Percentiles rank a stretch among this genome's conserved stretches.
Evolutionary conservation across 2,113 vertebrate genomes (phyloP).

Genomic region (Callaeas wilsoni): DNA sequence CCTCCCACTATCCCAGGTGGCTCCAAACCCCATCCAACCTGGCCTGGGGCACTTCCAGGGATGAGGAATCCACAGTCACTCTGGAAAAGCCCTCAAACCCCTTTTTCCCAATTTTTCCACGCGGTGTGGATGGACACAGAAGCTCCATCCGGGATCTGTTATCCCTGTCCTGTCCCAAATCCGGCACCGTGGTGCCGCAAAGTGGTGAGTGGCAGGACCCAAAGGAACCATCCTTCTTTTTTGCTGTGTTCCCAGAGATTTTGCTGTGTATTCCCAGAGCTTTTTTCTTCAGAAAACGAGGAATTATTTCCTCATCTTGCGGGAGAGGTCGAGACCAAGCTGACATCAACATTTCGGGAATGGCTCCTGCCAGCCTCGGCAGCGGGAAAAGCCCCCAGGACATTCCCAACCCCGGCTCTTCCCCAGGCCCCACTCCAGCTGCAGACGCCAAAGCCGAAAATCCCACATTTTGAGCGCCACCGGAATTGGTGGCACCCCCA

Average conservation of each 20-base stretch:
- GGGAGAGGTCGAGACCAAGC: neutral
- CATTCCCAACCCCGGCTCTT: neutral
- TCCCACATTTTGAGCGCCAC: neutral
- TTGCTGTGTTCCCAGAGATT: neutral
- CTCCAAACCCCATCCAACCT: neutral
- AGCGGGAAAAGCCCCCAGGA: neutral
- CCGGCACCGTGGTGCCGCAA: neutral
- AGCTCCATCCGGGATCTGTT: rapidly evolving
- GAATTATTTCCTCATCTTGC: neutral
- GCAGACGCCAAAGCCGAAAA: neutral
- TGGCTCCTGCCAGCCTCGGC: neutral
- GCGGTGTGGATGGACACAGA: neutral
- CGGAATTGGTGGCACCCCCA: neutral
- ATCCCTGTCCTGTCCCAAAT: neutral
- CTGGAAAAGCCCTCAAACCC: neutral
- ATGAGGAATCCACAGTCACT: too few relatives aligned
- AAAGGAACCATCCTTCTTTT: neutral
- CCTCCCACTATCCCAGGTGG: rapidly evolving
- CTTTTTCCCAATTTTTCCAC: neutral
- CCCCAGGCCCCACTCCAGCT: neutral
- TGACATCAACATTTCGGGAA: neutral
- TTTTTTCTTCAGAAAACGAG: neutral
- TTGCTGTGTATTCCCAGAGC: neutral
- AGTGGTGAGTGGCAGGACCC: neutral
- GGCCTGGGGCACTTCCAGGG: neutral